phyloP scores from a whole-genome alignment of 1,140 invertebrate species.

The Drosophila punjabiensis region DNA sequence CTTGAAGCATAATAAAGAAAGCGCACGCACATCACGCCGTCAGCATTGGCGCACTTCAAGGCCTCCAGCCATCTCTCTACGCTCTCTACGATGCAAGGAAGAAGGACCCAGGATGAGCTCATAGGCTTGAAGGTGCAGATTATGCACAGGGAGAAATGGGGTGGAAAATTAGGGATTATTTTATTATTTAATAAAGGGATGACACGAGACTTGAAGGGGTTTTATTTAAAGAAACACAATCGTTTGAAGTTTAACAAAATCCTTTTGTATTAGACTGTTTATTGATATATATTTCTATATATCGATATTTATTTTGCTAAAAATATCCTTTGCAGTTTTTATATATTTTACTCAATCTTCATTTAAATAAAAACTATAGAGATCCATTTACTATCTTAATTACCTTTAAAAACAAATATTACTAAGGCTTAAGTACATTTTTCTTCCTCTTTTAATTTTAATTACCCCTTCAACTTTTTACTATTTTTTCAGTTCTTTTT shows the following conservation, averaged over 20 bases:
- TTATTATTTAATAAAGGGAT: too few relatives aligned
- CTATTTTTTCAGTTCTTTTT: too few relatives aligned
- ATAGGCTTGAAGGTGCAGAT: conserved; percentile 42
- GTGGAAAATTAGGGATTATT: not conserved
- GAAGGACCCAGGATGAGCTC: conserved; percentile 31
- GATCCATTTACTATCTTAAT: not conserved
- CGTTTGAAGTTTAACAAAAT: too few relatives aligned
- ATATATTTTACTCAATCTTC: not conserved
- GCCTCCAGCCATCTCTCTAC: conserved; percentile 49
- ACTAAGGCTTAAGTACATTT: too few relatives aligned
- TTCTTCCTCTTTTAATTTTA: not conserved
- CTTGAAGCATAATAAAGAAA: conserved; percentile 73
- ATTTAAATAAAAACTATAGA: not conserved
- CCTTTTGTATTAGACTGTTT: not conserved
- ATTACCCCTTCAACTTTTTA: not conserved
- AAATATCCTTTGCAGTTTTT: not conserved
- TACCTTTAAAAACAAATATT: not conserved
- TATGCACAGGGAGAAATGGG: not conserved
- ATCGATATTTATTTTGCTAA: not conserved
- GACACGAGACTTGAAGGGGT: not conserved
- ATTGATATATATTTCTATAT: not conserved
- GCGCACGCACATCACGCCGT: conserved; percentile 76
- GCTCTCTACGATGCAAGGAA: conserved; percentile 34
- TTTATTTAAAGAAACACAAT: not conserved
- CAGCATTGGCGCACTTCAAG: conserved; percentile 74